Evolutionary conservation across 2,113 vertebrate genomes (phyloP), one percentile per base, ranked within the genome.

Genomic region (Eulemur rufifrons): DNA sequence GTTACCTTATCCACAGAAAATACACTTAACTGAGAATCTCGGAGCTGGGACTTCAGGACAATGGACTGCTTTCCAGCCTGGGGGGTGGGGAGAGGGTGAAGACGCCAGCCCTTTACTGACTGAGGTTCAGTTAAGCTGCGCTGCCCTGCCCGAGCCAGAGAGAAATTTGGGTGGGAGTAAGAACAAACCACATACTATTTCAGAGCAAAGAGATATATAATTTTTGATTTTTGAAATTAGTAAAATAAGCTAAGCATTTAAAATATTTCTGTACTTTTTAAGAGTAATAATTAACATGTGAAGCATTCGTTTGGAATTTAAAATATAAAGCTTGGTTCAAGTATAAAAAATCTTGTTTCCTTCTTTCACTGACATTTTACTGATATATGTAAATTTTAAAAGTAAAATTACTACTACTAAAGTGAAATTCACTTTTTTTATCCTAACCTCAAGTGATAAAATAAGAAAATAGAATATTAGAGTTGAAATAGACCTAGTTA

Each of bases 381-480:
- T 81, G n/a, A 68, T 69, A 89, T 92, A 94, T 94, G 29, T 85
- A 68, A 86, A 86, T 64, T 78, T 91, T 77, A 92, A 96, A 94
- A 80, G 37, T 95, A 85, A 86, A 92, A 56, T 63, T 77, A 94
- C n/a, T 85, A 82, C 77, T 89, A 66, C 42, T 94, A 97, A 94
- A 77, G 47, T 82, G n/a, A 94, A 96, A 95, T 76, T 89, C 9
- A 56, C 45, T 64, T 86, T 91, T 71, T 83, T 84, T 32, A 92
- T 81, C 61, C 37, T 78, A 45, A 76, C 32, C 81, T 88, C 32
- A 74, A 68, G 18, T 84, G 37, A 95, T 37, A 54, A 95, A 93
- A 77, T 37, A 66, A 80, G 54, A 23, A 23, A 59, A 45, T 45
- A 74, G 4, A 74, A 34, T 50, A 37, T 37, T 59, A 84, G 64